Conservation (phyloP, 2,797 vertebrate genomes). For the Rhincodon typus region DNA sequence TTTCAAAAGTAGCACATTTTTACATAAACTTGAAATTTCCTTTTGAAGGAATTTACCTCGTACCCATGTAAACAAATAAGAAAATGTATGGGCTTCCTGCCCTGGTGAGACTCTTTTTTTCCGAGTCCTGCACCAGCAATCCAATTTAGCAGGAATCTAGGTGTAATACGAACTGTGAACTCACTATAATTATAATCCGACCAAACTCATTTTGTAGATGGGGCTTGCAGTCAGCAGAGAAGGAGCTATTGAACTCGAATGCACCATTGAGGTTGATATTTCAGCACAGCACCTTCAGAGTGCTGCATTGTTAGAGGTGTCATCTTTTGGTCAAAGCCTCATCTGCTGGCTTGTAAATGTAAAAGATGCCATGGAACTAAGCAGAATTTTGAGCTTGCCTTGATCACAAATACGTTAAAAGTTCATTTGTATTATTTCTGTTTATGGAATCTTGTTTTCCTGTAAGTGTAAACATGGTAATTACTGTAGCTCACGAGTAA, state of each 20-base stretch:
- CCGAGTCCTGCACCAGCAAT: not conserved
- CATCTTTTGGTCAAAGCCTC: no score
- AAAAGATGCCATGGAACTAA: no score
- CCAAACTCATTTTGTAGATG: not conserved
- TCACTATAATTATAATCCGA: not conserved
- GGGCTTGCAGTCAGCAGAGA: not conserved
- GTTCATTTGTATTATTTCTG: not conserved
- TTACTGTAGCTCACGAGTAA: not conserved
- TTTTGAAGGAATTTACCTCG: not conserved
- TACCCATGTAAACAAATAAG: not conserved
- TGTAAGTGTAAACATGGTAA: not conserved
- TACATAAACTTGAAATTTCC: not conserved
- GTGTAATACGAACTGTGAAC: not conserved
- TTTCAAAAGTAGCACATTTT: not conserved
- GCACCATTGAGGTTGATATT: not conserved
- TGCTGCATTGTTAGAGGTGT: not conserved
- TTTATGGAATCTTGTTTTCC: not conserved
- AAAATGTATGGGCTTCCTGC: not conserved
- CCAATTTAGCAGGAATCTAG: not conserved
- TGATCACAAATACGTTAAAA: not conserved
- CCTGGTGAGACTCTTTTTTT: not conserved
- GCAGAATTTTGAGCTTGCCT: not conserved
- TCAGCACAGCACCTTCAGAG: not conserved
- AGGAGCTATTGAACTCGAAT: not conserved
- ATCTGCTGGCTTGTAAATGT: no score